Evolutionary conservation across 2,888 invertebrate species (phyloP).

Genomic region (Eupeodes luniger): DNA sequence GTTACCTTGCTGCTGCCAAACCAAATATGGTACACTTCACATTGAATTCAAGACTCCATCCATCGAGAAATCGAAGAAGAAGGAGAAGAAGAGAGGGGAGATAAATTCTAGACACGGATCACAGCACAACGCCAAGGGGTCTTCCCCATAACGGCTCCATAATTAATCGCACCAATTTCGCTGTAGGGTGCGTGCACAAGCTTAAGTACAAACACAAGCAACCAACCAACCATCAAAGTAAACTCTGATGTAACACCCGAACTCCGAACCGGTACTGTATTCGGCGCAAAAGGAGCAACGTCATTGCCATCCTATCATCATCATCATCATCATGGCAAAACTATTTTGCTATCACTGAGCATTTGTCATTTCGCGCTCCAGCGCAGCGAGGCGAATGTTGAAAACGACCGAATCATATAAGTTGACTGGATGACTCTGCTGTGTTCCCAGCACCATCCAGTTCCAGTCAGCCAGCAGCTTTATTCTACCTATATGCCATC

Average conservation of each 20-base stretch:
- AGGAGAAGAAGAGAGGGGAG: slow-evolving; percentile 7
- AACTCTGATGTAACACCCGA: slow-evolving; percentile 26
- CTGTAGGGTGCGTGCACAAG: slow-evolving; percentile 62
- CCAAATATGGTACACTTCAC: slow-evolving; percentile 71
- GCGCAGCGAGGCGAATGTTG: slow-evolving; percentile 28
- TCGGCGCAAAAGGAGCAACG: slow-evolving; percentile 29
- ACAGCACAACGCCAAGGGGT: slow-evolving; percentile 62
- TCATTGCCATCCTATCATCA: slow-evolving; percentile 50
- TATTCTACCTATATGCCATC: background rate
- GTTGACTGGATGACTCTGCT: slow-evolving; percentile 36
- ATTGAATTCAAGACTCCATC: slow-evolving; percentile 41
- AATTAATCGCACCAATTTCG: slow-evolving; percentile 74
- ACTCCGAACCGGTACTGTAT: slow-evolving; percentile 12
- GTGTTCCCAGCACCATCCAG: background rate
- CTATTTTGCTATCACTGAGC: slow-evolving; percentile 69
- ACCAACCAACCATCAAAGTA: slow-evolving; percentile 16
- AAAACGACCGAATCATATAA: background rate
- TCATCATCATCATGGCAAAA: slow-evolving; percentile 62
- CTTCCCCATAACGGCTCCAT: slow-evolving; percentile 71
- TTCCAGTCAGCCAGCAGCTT: background rate
- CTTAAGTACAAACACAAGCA: slow-evolving; percentile 4
- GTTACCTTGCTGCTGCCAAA: slow-evolving; percentile 40
- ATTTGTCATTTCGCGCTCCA: slow-evolving; percentile 72
- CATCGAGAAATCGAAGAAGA: background rate
- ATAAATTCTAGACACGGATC: slow-evolving; percentile 67